Percentiles rank a stretch among this genome's conserved stretches.
Conservation (phyloP, 2,113 vertebrate species). For the Saccopteryx leptura region DNA sequence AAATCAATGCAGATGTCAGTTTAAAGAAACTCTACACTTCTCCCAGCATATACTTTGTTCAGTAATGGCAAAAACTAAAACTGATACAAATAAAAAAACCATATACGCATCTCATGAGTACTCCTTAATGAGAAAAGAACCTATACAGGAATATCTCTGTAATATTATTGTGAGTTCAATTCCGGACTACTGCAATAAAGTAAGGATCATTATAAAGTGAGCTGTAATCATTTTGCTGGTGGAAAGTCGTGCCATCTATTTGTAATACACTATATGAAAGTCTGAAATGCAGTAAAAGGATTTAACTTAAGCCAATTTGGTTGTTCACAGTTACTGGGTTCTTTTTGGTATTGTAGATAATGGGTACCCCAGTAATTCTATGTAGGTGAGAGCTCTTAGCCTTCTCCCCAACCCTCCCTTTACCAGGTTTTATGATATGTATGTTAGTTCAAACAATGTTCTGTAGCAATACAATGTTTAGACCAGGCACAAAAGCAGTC, state of each 20-base stretch:
- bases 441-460: not conserved
- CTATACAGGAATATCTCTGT: too few relatives aligned
- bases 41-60: constrained; percentile 4
- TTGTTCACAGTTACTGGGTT: not conserved
- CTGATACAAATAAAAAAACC: not conserved
- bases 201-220: not conserved
- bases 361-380: not conserved
- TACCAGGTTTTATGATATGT: not conserved
- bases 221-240: not conserved
- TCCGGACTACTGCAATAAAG: not conserved
- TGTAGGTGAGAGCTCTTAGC: not conserved
- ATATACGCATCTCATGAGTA: not conserved
- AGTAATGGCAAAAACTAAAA: not conserved
- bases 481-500: not conserved
- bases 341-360: not conserved
- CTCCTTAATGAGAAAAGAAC: not conserved
- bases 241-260: not conserved
- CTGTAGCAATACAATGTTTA: not conserved
- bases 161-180: not conserved
- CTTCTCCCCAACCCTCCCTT: not conserved
- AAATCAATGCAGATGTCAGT: not conserved
- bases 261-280: not conserved
- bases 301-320: not conserved
- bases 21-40: constrained; percentile 12
- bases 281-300: not conserved